Evolutionary conservation across 2,113 vertebrate species (phyloP), one percentile per base, ranked within the genome.

Genomic region (Maccullochella peelii): DNA sequence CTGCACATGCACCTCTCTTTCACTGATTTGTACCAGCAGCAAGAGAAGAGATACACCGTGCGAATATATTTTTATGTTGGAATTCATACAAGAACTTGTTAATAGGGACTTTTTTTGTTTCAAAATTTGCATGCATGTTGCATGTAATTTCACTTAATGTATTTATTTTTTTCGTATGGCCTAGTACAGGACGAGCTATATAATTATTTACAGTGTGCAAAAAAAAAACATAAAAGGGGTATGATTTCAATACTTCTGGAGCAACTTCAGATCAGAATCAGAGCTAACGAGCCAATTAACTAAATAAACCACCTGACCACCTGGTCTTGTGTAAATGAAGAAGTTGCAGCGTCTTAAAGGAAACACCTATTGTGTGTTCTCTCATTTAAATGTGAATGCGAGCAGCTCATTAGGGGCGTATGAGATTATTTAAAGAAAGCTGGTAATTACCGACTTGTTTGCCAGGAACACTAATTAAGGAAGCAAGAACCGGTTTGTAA

Each of bases 51-150:
- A 55, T 6, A 47, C 21, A 36, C 16, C 1, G 33, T 3, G 14
- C 61, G n/a, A 8, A 63, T 44, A 18, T 49, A 47, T 72, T 47
- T 73, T 33, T 20, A 70, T 36, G 74, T 3, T 30, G 33, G 12
- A 59, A 82, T 50, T 47, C 18, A 55, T 44, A 73, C 20, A 74
- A 66, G 61, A 57, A 14, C 6, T 62, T 61, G 68, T 84, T 84
- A 73, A 25, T 21, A n/a, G 11, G 10, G 67, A 65, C 21, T 63
- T 72, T 79, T 59, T n/a, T n/a, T n/a, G n/a, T n/a, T n/a, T n/a
- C n/a, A n/a, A n/a, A n/a, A n/a, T n/a, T n/a, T n/a, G n/a, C n/a
- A 94, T 94, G 30, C 88, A 73, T 85, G 81, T 89, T 79, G 15
- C 85, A 86, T 89, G 82, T 91, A 83, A 91, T 92, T 94, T 90